Conservation (phyloP, 2,888 invertebrate species). For the Busseola fusca region DNA sequence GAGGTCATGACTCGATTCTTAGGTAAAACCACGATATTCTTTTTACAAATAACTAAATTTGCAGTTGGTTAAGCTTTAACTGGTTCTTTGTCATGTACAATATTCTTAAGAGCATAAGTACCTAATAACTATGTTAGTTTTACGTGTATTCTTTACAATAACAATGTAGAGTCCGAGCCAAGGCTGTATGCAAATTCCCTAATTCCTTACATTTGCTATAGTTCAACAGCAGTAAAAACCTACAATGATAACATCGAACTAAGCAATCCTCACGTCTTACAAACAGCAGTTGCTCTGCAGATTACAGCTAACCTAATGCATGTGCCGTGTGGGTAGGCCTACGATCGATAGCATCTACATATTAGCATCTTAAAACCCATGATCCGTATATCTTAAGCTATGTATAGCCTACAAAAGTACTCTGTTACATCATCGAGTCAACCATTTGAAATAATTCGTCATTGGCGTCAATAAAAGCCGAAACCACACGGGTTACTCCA, state of each 20-base stretch:
- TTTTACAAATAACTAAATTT: conserved; percentile 32
- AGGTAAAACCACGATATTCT: conserved; percentile 37
- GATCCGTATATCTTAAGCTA: conserved; percentile 46
- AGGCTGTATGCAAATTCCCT: conserved; percentile 22
- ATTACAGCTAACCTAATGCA: conserved; percentile 3
- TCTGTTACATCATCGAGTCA: conserved; percentile 59
- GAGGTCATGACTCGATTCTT: conserved; percentile 46
- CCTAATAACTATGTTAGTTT: neutral
- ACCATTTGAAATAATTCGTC: conserved; percentile 70
- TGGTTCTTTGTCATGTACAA: conserved; percentile 29
- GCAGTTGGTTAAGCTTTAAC: conserved; percentile 18
- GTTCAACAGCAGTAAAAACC: neutral
- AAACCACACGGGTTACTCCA: conserved; percentile 69
- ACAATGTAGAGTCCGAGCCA: conserved; percentile 18
- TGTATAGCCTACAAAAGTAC: conserved; percentile 42
- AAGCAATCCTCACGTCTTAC: neutral
- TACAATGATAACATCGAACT: neutral
- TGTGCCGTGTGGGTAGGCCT: conserved; percentile 10
- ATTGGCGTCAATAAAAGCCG: conserved; percentile 62
- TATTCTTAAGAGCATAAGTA: conserved; percentile 7
- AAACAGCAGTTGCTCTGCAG: conserved; percentile 3
- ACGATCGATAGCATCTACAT: conserved; percentile 35
- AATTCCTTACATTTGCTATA: neutral
- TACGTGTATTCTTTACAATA: conserved; percentile 14
- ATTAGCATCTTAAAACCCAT: conserved; percentile 36